Conservation (phyloP, 2,797 vertebrate species). For the Caiman crocodilus region DNA sequence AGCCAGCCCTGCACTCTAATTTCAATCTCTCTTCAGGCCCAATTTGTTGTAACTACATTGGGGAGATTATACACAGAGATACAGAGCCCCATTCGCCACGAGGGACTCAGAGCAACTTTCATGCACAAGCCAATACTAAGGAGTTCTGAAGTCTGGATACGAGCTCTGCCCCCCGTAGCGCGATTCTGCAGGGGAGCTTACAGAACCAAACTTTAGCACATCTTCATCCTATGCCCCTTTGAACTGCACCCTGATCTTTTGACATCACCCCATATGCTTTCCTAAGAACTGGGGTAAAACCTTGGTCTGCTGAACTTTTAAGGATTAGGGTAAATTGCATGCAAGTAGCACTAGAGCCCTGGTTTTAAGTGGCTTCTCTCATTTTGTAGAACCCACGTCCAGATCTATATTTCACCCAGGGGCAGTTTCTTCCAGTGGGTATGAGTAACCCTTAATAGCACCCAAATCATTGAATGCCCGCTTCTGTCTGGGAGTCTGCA, state of each 20-base stretch:
- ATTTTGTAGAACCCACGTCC: background rate
- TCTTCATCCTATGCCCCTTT: fast-evolving
- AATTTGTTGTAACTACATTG: fast-evolving
- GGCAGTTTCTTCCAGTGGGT: too few relatives aligned
- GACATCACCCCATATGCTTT: background rate
- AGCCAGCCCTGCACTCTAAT: background rate
- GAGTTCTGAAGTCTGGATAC: background rate
- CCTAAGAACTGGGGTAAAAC: background rate
- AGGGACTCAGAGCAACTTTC: background rate
- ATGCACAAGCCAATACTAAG: background rate
- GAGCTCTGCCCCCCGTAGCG: background rate
- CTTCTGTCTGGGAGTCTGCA: background rate
- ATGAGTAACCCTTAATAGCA: too few relatives aligned
- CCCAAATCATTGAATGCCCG: background rate
- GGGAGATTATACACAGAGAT: too few relatives aligned
- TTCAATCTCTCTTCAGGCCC: background rate
- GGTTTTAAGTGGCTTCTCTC: background rate
- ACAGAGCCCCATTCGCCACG: too few relatives aligned
- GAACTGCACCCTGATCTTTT: background rate
- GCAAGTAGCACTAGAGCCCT: background rate
- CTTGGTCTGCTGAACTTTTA: background rate
- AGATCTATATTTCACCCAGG: background rate
- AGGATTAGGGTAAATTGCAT: background rate
- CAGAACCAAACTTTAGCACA: background rate
- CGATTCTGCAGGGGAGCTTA: background rate